phyloP scores from a whole-genome alignment of 2,888 invertebrate genomes.

The Orthosia gothica region DNA sequence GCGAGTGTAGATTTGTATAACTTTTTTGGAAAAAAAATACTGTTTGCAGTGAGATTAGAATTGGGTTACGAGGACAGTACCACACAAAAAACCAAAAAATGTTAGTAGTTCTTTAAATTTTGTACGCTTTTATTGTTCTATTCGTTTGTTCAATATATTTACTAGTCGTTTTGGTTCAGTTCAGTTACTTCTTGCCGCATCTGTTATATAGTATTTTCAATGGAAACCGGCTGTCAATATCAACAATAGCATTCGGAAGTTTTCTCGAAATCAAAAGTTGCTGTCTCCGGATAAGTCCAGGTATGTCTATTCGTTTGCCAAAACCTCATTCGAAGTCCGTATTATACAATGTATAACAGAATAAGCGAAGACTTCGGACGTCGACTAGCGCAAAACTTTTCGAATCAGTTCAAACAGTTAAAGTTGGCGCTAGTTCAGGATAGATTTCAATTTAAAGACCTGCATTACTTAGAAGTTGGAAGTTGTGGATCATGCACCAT shows the following conservation, averaged over 20 bases:
- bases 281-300: conserved; percentile 28
- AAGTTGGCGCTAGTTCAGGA: conserved; percentile 63
- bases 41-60: conserved; percentile 22
- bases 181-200: not conserved
- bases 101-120: conserved; percentile 12
- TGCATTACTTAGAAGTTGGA: conserved; percentile 66
- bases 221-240: conserved; percentile 27
- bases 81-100: conserved; percentile 12
- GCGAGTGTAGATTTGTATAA: conserved; percentile 23
- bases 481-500: conserved; percentile 69
- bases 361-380: conserved; percentile 59
- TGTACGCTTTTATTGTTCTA: conserved; percentile 5
- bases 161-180: not conserved
- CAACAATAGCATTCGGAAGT: conserved; percentile 19
- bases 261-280: conserved; percentile 36
- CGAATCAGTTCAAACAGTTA: conserved; percentile 65
- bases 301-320: conserved; percentile 42
- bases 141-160: conserved; percentile 6
- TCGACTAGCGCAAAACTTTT: conserved; percentile 65
- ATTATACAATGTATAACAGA: conserved; percentile 50
- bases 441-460: conserved; percentile 75
- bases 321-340: conserved; percentile 45
- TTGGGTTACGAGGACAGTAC: conserved; percentile 21
- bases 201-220: conserved; percentile 25
- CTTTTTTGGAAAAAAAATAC: conserved; percentile 27